phyloP scores from a whole-genome alignment of 2,797 vertebrate species.

The Esox lucius region DNA sequence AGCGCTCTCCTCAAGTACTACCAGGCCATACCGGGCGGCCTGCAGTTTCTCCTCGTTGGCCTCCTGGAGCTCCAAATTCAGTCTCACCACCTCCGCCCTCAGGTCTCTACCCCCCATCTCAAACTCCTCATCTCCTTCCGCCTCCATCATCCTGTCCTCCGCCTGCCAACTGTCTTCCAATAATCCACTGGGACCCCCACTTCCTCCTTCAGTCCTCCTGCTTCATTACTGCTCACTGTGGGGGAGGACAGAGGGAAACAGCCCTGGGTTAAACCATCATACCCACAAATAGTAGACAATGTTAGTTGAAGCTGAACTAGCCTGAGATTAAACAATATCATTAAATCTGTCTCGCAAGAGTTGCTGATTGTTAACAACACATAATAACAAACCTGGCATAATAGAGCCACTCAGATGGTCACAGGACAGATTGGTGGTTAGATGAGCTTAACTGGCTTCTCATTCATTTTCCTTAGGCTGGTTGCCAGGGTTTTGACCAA shows the following conservation, averaged over 20 bases:
- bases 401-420: background rate
- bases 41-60: conserved; percentile 85
- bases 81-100: conserved; percentile 73
- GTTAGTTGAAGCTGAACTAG: background rate
- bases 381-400: background rate
- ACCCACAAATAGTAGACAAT: background rate
- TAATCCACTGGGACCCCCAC: conserved; percentile 37
- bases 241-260: conserved; percentile 28
- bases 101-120: conserved; percentile 58
- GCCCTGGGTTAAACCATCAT: conserved; percentile 20
- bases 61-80: conserved; percentile 83
- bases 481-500: background rate
- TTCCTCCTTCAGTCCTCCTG: conserved; percentile 50
- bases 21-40: conserved; percentile 85
- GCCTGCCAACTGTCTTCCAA: conserved; percentile 38
- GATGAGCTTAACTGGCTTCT: background rate
- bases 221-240: conserved; percentile 57
- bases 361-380: background rate
- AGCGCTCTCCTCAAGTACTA: conserved; percentile 82
- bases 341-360: background rate
- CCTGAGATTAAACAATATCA: background rate
- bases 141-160: conserved; percentile 67
- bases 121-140: conserved; percentile 40
- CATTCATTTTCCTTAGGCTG: background rate
- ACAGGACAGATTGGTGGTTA: background rate